These are phyloP conservation scores for Tipula confusa DNA, from an alignment of 2,888 invertebrate genomes.

Conservation along the genomic window DNA sequence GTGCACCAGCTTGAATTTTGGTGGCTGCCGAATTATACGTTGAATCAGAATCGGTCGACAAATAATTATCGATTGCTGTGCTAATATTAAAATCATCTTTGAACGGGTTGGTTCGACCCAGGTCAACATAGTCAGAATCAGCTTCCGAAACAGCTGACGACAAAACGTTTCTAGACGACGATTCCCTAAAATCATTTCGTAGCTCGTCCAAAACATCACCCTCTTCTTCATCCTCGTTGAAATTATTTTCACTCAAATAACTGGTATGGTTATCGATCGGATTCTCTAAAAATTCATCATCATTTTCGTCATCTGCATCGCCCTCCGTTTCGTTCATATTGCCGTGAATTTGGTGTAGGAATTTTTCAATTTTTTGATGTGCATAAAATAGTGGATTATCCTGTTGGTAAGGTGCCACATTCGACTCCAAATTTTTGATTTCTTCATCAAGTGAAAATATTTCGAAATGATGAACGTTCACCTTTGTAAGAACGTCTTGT, in stretches of 20 bases:
- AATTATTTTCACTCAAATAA: not conserved
- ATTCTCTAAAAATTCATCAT: not conserved
- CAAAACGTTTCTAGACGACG: conserved; percentile 41
- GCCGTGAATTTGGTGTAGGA: conserved; percentile 30
- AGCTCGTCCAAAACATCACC: not conserved
- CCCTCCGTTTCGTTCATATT: not conserved
- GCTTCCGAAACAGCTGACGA: conserved; percentile 46
- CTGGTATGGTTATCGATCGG: not conserved
- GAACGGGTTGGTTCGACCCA: conserved; percentile 33
- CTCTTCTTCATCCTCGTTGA: not conserved
- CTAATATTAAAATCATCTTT: conserved; percentile 44
- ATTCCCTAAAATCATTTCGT: not conserved
- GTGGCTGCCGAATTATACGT: conserved; percentile 46
- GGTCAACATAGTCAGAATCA: conserved; percentile 45
- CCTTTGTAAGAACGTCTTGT: not conserved
- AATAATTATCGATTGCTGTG: conserved; percentile 43
- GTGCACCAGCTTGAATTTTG: conserved; percentile 46
- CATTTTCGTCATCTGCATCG: not conserved
- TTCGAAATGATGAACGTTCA: not conserved
- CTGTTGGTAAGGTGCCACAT: not conserved
- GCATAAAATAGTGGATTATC: conserved; percentile 32
- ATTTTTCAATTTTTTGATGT: conserved; percentile 27
- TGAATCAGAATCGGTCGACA: conserved; percentile 48
- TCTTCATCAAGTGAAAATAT: conserved; percentile 29
- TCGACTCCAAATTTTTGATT: not conserved